A percentile compares a stretch with the other conserved stretches of the same genome.
These are phyloP conservation scores for Mythimna pallens DNA, from an alignment of 2,888 invertebrate species.

Conservation along the genomic window DNA sequence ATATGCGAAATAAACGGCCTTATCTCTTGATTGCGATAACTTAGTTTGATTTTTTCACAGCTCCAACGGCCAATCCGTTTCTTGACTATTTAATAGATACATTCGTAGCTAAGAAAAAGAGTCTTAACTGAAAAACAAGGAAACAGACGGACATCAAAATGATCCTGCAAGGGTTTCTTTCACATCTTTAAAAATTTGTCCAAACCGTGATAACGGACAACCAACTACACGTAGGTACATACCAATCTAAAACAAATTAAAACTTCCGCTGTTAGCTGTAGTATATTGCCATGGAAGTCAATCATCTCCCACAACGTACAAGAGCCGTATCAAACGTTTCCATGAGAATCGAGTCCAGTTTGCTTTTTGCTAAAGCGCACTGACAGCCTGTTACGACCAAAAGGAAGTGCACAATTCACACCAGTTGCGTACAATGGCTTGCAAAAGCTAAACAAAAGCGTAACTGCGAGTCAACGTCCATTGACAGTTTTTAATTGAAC, in stretches of 20 bases:
- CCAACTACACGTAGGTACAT: background rate
- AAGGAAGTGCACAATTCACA: slow-evolving; percentile 71
- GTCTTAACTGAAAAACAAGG: no score
- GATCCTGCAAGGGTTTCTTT: no score
- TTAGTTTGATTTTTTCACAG: no score
- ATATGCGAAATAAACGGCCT: no score
- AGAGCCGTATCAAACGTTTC: slow-evolving; percentile 45
- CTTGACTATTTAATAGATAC: no score
- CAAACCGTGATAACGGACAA: background rate
- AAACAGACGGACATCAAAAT: no score
- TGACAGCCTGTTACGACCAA: slow-evolving; percentile 48
- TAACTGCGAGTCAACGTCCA: slow-evolving; percentile 71
- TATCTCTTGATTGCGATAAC: no score
- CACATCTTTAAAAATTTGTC: background rate
- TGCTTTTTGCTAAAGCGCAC: slow-evolving; percentile 40
- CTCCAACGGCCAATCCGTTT: no score
- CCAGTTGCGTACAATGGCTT: slow-evolving; percentile 65
- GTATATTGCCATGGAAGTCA: slow-evolving; percentile 18
- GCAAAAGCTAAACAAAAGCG: slow-evolving; percentile 69
- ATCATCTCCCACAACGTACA: slow-evolving; percentile 32
- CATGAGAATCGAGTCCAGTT: slow-evolving; percentile 48
- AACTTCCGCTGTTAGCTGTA: background rate
- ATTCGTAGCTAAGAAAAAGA: no score
- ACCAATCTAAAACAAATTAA: background rate
- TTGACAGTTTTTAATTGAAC: slow-evolving; percentile 78